Base-by-base conservation (phyloP, 2,888 invertebrate genomes). In the Hemistola chrysoprasaria region DNA sequence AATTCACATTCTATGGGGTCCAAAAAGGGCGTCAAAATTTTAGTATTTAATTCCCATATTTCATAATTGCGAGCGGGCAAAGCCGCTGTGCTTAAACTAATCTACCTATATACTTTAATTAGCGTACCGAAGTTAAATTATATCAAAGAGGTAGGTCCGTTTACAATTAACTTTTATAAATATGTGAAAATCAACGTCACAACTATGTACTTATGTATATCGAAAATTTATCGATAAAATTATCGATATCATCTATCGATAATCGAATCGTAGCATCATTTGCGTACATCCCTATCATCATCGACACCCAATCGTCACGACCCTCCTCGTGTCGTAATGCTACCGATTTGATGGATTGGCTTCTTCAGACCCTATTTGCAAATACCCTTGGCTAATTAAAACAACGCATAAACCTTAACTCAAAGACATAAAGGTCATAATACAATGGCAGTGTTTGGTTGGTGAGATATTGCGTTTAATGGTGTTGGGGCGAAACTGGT, bases 351-450 rank as follows among this genome's bases (percentile, higher is more conserved):
- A 88, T 88, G 87, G 87, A 88, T 88, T 88, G 87, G 87, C 87
- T 88, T 86, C 87, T 86, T 85, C 80, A 71, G 71, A 71, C 85
- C 83, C 83, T 87, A 86, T 87, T 86, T 86, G 86, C 86, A 87
- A 87, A 86, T 85, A 85, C 88, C 87, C 87, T 83, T 81, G 73
- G 78, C 86, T 87, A 88, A 87, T 87, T 88, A 87, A 86, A 87
- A 87, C 82, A 76, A 40, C 30, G 34, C 34, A 38, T 40, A 41
- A 38, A 40, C 62, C 54, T 51, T 78, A 66, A 50, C 22, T 2
- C 11, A 0, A 27, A 0, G 8, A 0, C 0, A 31, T 64, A 80
- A 48, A 58, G 68, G 24, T 9, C n/a, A 25, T 30, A 40, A 37
- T 46, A 4, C 33, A 1, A 6, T 34, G 27, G 29, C 41, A 43